Evolutionary conservation across 2,113 vertebrate species (phyloP), one percentile per base, ranked within the genome.

Genomic region (Himantopus leucocephalus): DNA sequence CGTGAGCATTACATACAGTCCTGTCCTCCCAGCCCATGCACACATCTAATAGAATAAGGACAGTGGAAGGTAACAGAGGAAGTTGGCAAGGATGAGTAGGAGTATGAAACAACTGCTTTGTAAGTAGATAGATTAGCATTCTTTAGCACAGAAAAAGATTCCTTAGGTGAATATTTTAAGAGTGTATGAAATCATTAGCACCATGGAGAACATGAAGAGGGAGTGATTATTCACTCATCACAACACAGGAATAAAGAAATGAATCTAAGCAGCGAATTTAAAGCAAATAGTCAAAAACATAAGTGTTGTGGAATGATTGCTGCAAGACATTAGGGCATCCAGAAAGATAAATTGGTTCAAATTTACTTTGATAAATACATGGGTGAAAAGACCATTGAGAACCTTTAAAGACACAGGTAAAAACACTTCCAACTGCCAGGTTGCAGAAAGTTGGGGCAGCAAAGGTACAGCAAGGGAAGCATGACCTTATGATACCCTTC

Each of bases 1-100:
- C n/a, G 64, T 67, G 26, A 87, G 14, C 47, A 72, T 37, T 45
- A 39, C 3, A 2, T 22, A n/a, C 0, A 0, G 30, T 53, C 11
- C 24, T 56, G 14, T 77, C 29, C 52, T 93, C 41, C 18, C 9
- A 87, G 41, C 8, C 24, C 14, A 45, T 37, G 23, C 59, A n/a
- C 14, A 22, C 1, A 1, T 29, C 22, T 59, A 66, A 60, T 23
- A 71, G 60, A 53, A 80, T 37, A 24, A 50, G 48, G 35, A 37
- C 17, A 73, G 29, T 21, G 47, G 53, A 81, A 79, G 27, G 8
- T 53, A 47, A 39, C 32, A 68, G 58, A 64, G 26, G 27, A 83
- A 76, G 41, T 41, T 62, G 59, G 17, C 24, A 67, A 63, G n/a
- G 23, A 52, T 59, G 52, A 72, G 23, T 21, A 79, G n/a, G 37